These are phyloP conservation scores for Cotesia glomerata DNA, from an alignment of 1,140 invertebrate species.

Conservation along the genomic window DNA sequence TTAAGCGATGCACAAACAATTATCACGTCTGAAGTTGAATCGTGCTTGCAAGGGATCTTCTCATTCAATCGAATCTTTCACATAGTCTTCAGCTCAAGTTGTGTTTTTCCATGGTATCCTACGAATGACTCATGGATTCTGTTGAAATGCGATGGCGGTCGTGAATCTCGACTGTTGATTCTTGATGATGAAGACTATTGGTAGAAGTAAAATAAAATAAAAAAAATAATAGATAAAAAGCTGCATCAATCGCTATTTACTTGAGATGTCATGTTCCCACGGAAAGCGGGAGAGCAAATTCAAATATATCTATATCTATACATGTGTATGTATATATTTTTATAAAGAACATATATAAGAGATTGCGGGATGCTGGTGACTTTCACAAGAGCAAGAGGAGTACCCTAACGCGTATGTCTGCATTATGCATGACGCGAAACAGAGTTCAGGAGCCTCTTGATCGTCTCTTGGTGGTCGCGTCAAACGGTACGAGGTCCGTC, in stretches of 20 bases:
- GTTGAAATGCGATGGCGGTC: no score
- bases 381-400: constrained; percentile 20
- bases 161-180: background rate
- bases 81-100: no score
- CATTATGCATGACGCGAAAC: constrained; percentile 23
- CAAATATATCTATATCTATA: background rate
- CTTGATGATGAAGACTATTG: background rate
- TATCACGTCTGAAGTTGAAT: no score
- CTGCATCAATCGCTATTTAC: constrained; percentile 15
- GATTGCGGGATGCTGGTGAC: constrained; percentile 1
- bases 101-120: no score
- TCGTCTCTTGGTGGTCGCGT: constrained; percentile 20
- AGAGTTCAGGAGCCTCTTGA: constrained; percentile 23
- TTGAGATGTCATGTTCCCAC: constrained; percentile 11
- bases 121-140: no score
- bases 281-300: constrained; percentile 4
- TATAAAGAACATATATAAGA: background rate
- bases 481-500: background rate
- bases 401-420: constrained; percentile 6
- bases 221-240: background rate
- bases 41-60: no score
- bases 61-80: no score
- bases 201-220: background rate
- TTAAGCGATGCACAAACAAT: no score
- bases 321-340: no score